phyloP scores from a whole-genome alignment of 2,888 invertebrate genomes.

The Aromia moschata region DNA sequence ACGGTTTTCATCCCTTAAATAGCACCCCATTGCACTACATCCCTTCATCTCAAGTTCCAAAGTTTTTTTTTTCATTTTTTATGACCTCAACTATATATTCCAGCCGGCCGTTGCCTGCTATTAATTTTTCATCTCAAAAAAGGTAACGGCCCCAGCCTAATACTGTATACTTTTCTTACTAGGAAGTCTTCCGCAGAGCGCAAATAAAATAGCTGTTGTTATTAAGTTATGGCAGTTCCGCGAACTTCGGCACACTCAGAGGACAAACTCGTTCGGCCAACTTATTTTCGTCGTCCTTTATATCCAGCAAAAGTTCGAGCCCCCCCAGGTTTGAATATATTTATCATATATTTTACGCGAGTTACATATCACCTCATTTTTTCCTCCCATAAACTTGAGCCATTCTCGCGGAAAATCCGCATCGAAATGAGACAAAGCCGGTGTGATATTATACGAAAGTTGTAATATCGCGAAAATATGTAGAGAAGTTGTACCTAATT shows the following conservation, averaged over 20 bases:
- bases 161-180: too few species aligned
- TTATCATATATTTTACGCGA: slow-evolving; percentile 6
- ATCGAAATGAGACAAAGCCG: not conserved
- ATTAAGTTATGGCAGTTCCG: not conserved
- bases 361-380: slow-evolving; percentile 4
- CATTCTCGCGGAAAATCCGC: not conserved
- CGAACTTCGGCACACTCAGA: not conserved
- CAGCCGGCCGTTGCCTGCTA: too few species aligned
- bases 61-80: too few species aligned
- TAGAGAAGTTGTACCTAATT: too few species aligned
- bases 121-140: too few species aligned
- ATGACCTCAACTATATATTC: too few species aligned
- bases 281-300: not conserved
- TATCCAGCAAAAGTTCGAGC: not conserved
- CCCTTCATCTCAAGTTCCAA: too few species aligned
- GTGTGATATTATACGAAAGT: not conserved
- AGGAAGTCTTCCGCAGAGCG: too few species aligned
- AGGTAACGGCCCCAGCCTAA: too few species aligned
- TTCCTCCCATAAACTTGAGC: slow-evolving; percentile 2
- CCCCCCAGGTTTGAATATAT: not conserved
- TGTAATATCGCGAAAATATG: not conserved
- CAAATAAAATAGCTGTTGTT: not conserved
- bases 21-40: too few species aligned
- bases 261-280: not conserved
- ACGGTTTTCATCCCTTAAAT: too few species aligned